Conservation (phyloP, 2,888 invertebrate species). For the Nomada fucata region DNA sequence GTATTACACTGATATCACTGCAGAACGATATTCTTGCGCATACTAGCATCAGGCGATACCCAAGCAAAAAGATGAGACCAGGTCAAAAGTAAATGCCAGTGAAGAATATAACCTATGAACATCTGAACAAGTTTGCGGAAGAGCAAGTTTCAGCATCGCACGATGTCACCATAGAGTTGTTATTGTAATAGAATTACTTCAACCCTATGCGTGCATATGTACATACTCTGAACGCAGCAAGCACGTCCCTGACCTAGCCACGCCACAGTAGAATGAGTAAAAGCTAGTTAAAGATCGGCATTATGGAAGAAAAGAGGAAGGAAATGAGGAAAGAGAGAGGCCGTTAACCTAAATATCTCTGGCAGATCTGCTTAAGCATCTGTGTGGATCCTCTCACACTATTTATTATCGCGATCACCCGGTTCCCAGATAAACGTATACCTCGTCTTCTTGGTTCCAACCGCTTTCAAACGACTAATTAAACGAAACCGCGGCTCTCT, state of each 20-base stretch:
- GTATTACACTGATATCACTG: too few relatives aligned
- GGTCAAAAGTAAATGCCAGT: too few relatives aligned
- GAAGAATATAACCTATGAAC: too few relatives aligned
- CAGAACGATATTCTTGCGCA: too few relatives aligned
- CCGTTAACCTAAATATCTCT: conserved; percentile 69
- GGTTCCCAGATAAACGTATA: conserved; percentile 67
- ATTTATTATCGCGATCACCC: conserved; percentile 64
- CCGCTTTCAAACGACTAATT: conserved; percentile 65
- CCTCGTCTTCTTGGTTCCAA: conserved; percentile 58
- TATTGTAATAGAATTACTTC: too few relatives aligned
- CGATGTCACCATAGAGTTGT: too few relatives aligned
- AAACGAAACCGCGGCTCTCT: conserved; percentile 40
- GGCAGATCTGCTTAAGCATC: conserved; percentile 51
- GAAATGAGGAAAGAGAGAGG: conserved; percentile 29
- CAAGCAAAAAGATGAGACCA: too few relatives aligned
- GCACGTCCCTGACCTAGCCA: conserved; percentile 41
- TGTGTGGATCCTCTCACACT: conserved; percentile 50
- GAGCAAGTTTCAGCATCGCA: too few relatives aligned
- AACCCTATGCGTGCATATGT: neutral
- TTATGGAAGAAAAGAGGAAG: conserved; percentile 45
- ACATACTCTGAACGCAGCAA: neutral
- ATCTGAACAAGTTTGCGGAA: too few relatives aligned
- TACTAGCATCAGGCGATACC: too few relatives aligned
- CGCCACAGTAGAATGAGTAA: conserved; percentile 53
- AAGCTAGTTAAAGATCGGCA: conserved; percentile 55